These are phyloP conservation scores for Aleiodes testaceus DNA, from an alignment of 2,888 invertebrate genomes.

Conservation along the genomic window DNA sequence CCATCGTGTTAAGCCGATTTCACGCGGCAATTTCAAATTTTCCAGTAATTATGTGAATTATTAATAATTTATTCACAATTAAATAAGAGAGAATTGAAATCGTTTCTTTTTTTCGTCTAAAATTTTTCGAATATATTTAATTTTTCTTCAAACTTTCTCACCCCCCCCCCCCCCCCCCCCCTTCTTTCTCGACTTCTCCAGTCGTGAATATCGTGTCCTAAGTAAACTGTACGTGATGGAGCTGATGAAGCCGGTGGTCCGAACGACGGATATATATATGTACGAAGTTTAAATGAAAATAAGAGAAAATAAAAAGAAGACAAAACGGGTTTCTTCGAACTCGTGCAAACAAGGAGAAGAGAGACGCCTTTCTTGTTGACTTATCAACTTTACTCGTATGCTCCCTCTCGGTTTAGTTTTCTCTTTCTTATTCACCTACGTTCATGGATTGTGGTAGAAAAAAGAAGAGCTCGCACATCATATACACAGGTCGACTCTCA, in stretches of 20 bases:
- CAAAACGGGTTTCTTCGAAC: slow-evolving; percentile 70
- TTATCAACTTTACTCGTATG: slow-evolving; percentile 66
- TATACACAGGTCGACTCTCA: slow-evolving; percentile 40
- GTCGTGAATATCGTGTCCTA: slow-evolving; percentile 43
- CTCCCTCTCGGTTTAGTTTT: slow-evolving; percentile 17
- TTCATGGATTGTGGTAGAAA: slow-evolving; percentile 31
- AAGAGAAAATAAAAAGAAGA: slow-evolving; percentile 51
- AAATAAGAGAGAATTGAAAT: slow-evolving; percentile 39
- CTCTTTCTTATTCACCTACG: slow-evolving; percentile 19
- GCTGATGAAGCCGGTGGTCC: slow-evolving; percentile 49
- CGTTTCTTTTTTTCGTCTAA: slow-evolving; percentile 42
- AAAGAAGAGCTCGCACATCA: slow-evolving; percentile 26
- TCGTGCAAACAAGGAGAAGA: slow-evolving; percentile 67
- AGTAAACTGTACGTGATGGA: slow-evolving; percentile 46
- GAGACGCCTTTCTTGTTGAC: slow-evolving; percentile 65
- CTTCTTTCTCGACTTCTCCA: slow-evolving; percentile 21
- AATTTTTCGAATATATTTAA: slow-evolving; percentile 31
- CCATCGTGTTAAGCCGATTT: slow-evolving; percentile 55
- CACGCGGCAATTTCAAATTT: slow-evolving; percentile 45
- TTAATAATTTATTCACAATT: no score
- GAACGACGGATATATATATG: slow-evolving; percentile 35
- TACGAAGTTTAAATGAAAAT: no score
- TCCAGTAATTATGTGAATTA: background rate
- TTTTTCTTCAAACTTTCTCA: slow-evolving; percentile 30
- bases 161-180: slow-evolving; percentile 16